These are phyloP conservation scores for Drosophila nigricruria DNA, from an alignment of 2,888 invertebrate species.

Conservation along the genomic window DNA sequence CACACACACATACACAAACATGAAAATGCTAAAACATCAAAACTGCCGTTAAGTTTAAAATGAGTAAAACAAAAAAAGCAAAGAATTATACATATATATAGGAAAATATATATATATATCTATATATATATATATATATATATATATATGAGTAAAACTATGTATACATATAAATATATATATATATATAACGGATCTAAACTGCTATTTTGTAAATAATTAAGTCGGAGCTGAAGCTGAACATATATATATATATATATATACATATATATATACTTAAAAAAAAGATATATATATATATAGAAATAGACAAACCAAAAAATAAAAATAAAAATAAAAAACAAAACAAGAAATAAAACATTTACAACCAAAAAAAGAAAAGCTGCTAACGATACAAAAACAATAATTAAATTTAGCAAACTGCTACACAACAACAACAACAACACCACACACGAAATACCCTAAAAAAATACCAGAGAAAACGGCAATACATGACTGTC, in stretches of 20 bases:
- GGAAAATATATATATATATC: constrained; percentile 11
- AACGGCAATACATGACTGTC: constrained; percentile 33
- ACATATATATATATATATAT: constrained; percentile 37
- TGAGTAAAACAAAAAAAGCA: constrained; percentile 58
- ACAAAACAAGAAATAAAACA: constrained; percentile 43
- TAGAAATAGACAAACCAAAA: constrained; percentile 64
- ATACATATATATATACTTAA: neutral
- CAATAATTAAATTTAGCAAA: constrained; percentile 78
- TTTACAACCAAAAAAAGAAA: constrained; percentile 58
- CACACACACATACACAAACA: constrained; percentile 37
- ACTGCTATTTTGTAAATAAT: constrained; percentile 78
- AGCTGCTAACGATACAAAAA: constrained; percentile 81
- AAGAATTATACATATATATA: constrained; percentile 60
- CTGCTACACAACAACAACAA: constrained; percentile 47
- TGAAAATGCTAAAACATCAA: constrained; percentile 73
- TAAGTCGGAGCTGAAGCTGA: constrained; percentile 73
- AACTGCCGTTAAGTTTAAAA: constrained; percentile 78
- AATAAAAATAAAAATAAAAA: constrained; percentile 1
- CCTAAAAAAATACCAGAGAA: constrained; percentile 26
- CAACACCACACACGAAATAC: constrained; percentile 16
- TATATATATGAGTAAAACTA: constrained; percentile 15
- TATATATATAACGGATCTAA: constrained; percentile 60
- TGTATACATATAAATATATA: constrained; percentile 28
- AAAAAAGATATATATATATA: constrained; percentile 13
- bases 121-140: constrained; percentile 1